Evolutionary conservation across 2,888 invertebrate species (phyloP), one percentile per base, ranked within the genome.

Genomic region (Zeuzera pyrina): DNA sequence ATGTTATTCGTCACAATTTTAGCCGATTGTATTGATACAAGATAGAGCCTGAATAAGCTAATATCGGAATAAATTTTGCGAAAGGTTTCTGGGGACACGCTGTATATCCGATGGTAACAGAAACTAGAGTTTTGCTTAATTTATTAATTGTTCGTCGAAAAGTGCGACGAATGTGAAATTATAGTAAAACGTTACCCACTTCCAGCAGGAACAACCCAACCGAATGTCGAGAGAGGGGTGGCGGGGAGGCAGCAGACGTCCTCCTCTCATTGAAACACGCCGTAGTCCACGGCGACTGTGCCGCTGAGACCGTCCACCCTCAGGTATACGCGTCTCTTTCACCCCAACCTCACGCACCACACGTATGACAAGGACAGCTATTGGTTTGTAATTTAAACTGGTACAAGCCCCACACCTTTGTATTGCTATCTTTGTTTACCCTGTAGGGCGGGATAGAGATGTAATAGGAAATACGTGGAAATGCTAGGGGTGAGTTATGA

Each of bases 231-330:
- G 87, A 89, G 42, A 74, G 81, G 36, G 71, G 67, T 7, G 79
- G 81, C 21, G 83, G 89, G 52, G 93, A 93, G 55, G 91, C 94
- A 52, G 93, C 94, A n/a, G 94, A 95, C 72, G 94, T 94, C 41
- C 86, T 95, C 27, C 85, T 95, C 54, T 93, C 94, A 0, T 78
- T 95, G 50, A 95, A 95, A 64, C 93, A 94, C 65, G 93, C 94
- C 25, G 93, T 94, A 35, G 92, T 94, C 22, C 93, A 93, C 67
- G 91, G 93, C 7, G 91, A 89, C 45, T 84, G 81, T 52, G 71
- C 70, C 47, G 54, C 79, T 48, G 79, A 85, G 56, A 43, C 73
- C 27, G 85, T 84, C 31, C 85, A 85, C 55, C 78, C 79, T 33
- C 87, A 86, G 70, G 87, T 86, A 69, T 41, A 44, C 5, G 38